phyloP scores from a whole-genome alignment of 2,113 vertebrate genomes.

The Takifugu bimaculatus region DNA sequence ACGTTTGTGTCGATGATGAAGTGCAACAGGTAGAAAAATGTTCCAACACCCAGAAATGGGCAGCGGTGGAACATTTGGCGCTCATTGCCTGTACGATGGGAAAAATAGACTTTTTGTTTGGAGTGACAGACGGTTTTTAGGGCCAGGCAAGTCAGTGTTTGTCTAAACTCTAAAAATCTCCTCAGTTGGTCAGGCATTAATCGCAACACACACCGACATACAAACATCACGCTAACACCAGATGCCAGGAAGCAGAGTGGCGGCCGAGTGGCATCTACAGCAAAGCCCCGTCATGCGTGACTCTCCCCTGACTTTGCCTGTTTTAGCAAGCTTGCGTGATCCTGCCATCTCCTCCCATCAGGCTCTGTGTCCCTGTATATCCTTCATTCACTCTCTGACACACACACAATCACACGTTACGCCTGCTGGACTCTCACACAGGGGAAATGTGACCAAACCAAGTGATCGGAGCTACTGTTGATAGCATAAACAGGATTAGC shows the following conservation, averaged over 20 bases:
- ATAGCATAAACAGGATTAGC: conserved; percentile 47
- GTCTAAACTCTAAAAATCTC: conserved; percentile 48
- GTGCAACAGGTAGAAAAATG: too few species aligned
- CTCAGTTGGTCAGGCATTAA: conserved; percentile 37
- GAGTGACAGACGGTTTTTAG: conserved; percentile 27
- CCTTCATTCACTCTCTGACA: conserved; percentile 28
- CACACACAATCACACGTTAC: conserved; percentile 13
- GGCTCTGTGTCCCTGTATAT: conserved; percentile 19
- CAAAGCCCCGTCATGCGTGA: conserved; percentile 57
- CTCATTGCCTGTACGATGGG: conserved; percentile 6
- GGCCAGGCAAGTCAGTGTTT: conserved; percentile 45
- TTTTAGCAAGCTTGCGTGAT: conserved; percentile 65
- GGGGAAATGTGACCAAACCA: conserved; percentile 42
- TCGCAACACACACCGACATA: conserved; percentile 26
- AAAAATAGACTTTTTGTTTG: conserved; percentile 19
- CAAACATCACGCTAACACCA: conserved; percentile 54
- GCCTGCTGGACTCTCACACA: conserved; percentile 27
- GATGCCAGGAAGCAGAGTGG: conserved; percentile 53
- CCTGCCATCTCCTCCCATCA: conserved; percentile 37
- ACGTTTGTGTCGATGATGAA: too few species aligned
- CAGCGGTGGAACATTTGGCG: neutral
- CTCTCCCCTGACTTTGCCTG: conserved; percentile 45
- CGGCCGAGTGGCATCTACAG: conserved; percentile 43
- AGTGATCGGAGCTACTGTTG: conserved; percentile 43
- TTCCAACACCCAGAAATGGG: too few species aligned